Conservation (phyloP, 2,797 vertebrate species). For the Lates japonicus region DNA sequence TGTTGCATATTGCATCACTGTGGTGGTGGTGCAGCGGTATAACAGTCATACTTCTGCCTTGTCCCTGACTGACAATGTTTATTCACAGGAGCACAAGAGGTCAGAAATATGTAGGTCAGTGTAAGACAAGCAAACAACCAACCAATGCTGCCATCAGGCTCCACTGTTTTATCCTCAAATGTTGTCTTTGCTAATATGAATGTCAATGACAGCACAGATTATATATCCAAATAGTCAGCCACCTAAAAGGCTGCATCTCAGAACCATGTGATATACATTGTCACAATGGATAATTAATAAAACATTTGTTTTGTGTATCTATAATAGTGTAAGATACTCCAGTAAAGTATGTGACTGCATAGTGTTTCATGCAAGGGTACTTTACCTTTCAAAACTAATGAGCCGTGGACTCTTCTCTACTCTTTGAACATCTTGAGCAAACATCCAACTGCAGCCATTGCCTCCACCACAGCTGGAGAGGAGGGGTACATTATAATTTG, state of each 20-base stretch:
- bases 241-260: not conserved
- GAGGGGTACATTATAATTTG: constrained; percentile 71
- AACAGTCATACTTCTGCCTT: not conserved
- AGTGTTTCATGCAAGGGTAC: constrained; percentile 13
- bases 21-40: not conserved
- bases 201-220: not conserved
- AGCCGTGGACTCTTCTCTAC: constrained; percentile 38
- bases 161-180: not conserved
- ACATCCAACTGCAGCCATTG: constrained; percentile 40
- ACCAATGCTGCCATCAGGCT: not conserved
- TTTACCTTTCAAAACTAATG: constrained; percentile 51
- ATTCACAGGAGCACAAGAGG: not conserved
- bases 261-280: not conserved
- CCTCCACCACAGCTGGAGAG: constrained; percentile 63
- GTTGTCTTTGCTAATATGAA: not conserved
- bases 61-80: not conserved
- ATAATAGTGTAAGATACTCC: not conserved
- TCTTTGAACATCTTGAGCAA: constrained; percentile 53
- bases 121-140: not conserved
- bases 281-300: not conserved
- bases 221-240: not conserved
- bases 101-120: not conserved
- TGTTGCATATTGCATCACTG: not conserved
- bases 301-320: constrained; percentile 8
- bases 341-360: not conserved